A percentile compares a stretch with the other conserved stretches of the same genome.
phyloP scores from a whole-genome alignment of 2,113 vertebrate genomes.

The Boulengeromyrus knoepffleri region DNA sequence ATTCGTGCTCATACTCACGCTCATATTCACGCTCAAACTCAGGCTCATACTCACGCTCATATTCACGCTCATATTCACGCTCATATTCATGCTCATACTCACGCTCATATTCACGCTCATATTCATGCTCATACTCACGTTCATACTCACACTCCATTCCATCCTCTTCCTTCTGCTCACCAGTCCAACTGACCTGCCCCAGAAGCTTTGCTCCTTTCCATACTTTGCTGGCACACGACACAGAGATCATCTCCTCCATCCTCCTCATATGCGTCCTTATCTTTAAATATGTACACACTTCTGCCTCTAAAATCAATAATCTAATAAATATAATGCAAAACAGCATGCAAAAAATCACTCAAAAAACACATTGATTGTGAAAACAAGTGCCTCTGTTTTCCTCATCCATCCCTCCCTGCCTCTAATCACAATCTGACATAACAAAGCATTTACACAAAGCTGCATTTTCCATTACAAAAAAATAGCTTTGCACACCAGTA shows the following conservation, averaged over 20 bases:
- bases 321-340: not conserved
- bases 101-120: too few relatives aligned
- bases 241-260: not conserved
- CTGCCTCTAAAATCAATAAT: not conserved
- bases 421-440: not conserved
- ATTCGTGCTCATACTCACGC: too few relatives aligned
- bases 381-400: not conserved
- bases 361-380: not conserved
- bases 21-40: too few relatives aligned
- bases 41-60: too few relatives aligned
- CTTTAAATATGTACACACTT: not conserved
- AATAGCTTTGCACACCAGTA: not conserved
- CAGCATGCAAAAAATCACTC: not conserved
- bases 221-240: too few relatives aligned
- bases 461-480: not conserved
- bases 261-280: not conserved
- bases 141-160: not conserved
- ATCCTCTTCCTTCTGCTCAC: not conserved
- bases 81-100: too few relatives aligned
- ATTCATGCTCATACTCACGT: too few relatives aligned
- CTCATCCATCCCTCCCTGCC: not conserved
- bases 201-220: not conserved
- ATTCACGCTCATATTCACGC: too few relatives aligned
- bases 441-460: not conserved
- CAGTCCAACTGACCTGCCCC: not conserved